A percentile compares a stretch with the other conserved stretches of the same genome.
These are phyloP conservation scores for Coecobrya sp. DNA, from an alignment of 2,888 invertebrate genomes.

Conservation along the genomic window DNA sequence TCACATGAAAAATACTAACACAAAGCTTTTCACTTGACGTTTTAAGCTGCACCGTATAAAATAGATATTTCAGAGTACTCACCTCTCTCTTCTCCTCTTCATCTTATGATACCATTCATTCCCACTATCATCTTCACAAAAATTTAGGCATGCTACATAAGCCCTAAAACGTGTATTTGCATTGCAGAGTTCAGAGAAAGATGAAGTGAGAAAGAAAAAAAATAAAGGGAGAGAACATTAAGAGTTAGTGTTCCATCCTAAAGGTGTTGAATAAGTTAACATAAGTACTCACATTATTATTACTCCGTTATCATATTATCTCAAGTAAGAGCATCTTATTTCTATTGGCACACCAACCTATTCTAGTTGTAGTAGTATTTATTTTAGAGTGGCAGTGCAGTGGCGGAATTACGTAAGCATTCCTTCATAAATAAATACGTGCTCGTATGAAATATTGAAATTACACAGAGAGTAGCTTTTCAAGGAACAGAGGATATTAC, in stretches of 20 bases:
- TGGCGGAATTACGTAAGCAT: neutral
- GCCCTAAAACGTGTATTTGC: neutral
- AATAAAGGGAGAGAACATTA: neutral
- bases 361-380: too few relatives aligned
- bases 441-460: neutral
- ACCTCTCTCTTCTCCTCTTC: neutral
- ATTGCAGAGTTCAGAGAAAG: neutral
- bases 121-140: neutral
- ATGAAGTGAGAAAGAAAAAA: neutral
- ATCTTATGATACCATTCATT: neutral
- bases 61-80: neutral
- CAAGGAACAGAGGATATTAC: neutral
- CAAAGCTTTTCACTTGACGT: conserved; percentile 18
- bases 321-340: neutral
- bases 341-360: neutral
- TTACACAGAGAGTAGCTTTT: neutral
- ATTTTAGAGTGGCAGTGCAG: neutral
- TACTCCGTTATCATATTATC: neutral
- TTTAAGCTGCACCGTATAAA: neutral
- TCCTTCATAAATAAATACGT: neutral
- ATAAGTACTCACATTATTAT: conserved; percentile 10
- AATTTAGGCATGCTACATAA: neutral
- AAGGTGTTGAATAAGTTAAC: conserved; percentile 33
- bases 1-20: conserved; percentile 34
- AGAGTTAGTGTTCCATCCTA: neutral